These are phyloP conservation scores for Orthonychiurus folsomi DNA, from an alignment of 2,888 invertebrate species.

Conservation along the genomic window DNA sequence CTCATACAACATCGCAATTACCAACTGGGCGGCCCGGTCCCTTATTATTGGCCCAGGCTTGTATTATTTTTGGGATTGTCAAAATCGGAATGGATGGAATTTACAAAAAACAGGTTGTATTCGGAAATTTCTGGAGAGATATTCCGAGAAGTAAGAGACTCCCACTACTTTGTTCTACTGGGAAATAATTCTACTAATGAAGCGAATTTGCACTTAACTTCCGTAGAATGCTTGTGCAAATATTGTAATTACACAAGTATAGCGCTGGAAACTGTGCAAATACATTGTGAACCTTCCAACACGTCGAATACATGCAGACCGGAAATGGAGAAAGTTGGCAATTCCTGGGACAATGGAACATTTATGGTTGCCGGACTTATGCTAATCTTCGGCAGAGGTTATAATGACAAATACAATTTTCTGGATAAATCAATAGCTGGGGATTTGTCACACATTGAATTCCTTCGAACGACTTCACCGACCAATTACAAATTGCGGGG, in stretches of 20 bases:
- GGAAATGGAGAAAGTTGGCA: neutral
- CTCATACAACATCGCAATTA: too few relatives aligned
- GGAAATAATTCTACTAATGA: neutral
- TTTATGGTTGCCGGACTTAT: neutral
- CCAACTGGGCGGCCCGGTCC: too few relatives aligned
- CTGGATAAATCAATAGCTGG: too few relatives aligned
- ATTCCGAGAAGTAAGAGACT: neutral
- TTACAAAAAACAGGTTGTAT: neutral
- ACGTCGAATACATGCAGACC: neutral
- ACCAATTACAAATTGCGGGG: neutral
- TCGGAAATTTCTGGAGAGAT: neutral
- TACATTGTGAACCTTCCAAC: neutral
- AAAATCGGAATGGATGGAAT: neutral
- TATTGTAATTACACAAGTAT: neutral
- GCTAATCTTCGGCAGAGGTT: neutral
- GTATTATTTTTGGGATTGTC: neutral
- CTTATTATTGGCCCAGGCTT: neutral
- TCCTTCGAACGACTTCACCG: neutral
- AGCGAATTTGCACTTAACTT: too few relatives aligned
- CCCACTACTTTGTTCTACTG: neutral
- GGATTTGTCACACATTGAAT: neutral
- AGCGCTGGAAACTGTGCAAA: neutral
- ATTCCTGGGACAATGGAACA: neutral
- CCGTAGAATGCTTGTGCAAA: neutral
- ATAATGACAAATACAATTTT: neutral